Conservation (phyloP, 2,113 vertebrate species). For the Platichthys flesus region DNA sequence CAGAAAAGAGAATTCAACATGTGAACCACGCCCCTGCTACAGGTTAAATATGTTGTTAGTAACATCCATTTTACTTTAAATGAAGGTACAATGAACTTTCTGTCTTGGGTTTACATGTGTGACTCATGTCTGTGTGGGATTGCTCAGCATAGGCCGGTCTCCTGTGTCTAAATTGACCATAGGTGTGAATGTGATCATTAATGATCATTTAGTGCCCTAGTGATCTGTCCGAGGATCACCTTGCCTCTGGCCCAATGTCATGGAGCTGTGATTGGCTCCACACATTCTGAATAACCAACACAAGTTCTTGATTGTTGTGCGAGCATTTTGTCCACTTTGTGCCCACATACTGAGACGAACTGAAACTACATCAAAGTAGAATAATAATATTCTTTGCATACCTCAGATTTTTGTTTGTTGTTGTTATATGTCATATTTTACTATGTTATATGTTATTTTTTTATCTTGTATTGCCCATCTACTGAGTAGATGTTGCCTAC, state of each 20-base stretch:
- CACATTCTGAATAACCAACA: background rate
- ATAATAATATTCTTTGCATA: background rate
- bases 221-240: too few relatives aligned
- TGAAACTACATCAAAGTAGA: slow-evolving; percentile 7
- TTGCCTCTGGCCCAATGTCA: background rate
- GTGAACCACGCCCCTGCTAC: background rate
- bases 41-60: background rate
- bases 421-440: too few relatives aligned
- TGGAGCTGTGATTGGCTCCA: background rate
- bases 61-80: background rate
- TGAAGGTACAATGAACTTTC: background rate
- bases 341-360: background rate
- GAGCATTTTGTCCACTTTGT: slow-evolving; percentile 4
- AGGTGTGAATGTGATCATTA: background rate
- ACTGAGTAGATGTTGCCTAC: too few relatives aligned
- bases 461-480: too few relatives aligned
- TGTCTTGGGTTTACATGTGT: background rate
- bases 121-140: background rate
- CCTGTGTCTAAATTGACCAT: background rate
- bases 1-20: slow-evolving; percentile 25
- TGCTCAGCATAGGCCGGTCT: background rate
- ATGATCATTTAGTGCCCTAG: background rate
- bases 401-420: background rate
- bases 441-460: too few relatives aligned
- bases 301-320: too few relatives aligned